Percentiles rank a stretch among this genome's conserved stretches.
Conservation (phyloP, 2,888 invertebrate species). For the Acrobeloides nanus region DNA sequence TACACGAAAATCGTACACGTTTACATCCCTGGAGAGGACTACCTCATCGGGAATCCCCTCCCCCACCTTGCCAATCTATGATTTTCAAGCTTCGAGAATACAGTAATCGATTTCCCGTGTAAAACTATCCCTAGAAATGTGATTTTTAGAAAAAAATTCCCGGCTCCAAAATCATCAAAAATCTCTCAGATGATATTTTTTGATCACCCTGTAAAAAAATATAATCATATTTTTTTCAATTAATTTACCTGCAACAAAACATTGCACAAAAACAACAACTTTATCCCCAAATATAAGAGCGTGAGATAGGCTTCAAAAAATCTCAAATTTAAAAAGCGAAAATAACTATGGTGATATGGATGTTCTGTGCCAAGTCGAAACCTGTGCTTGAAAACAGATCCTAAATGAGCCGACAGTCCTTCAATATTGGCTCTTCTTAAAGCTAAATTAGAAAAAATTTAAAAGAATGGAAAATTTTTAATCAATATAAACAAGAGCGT, state of each 20-base stretch:
- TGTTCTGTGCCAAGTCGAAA: constrained; percentile 36
- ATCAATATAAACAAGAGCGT: background rate
- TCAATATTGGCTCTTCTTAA: constrained; percentile 24
- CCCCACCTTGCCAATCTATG: no score
- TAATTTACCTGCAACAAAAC: constrained; percentile 29
- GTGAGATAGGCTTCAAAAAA: constrained; percentile 52
- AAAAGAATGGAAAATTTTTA: background rate
- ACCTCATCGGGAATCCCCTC: no score
- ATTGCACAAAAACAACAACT: constrained; percentile 45
- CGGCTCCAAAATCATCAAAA: no score
- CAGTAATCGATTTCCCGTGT: no score
- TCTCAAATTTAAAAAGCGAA: constrained; percentile 48
- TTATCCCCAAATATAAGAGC: constrained; percentile 47
- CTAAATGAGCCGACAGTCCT: constrained; percentile 42
- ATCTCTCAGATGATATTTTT: no score
- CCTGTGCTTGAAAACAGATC: constrained; percentile 49
- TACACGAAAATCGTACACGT: no score
- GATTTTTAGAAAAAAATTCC: no score
- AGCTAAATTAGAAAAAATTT: background rate
- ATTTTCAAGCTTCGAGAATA: no score
- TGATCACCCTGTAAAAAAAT: no score
- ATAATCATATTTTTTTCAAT: no score
- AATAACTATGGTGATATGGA: constrained; percentile 37
- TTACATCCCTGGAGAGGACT: no score
- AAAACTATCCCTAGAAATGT: no score